These are phyloP conservation scores for Nemurella pictetii DNA, from an alignment of 2,888 invertebrate species.

Conservation along the genomic window DNA sequence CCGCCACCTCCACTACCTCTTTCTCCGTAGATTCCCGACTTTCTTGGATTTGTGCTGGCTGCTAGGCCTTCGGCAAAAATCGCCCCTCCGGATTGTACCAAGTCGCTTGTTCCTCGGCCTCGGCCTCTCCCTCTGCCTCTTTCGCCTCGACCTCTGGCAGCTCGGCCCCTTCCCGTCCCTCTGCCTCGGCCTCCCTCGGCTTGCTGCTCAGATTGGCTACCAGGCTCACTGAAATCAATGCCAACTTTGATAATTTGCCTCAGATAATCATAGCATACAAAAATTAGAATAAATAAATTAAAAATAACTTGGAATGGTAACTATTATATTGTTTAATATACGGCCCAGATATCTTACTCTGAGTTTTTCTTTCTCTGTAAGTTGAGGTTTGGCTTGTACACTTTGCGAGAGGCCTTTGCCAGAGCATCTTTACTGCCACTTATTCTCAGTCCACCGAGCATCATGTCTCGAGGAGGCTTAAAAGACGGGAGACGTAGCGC, in stretches of 20 bases:
- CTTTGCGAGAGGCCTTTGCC: slow-evolving; percentile 44
- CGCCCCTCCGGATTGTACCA: slow-evolving; percentile 47
- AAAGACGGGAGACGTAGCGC: slow-evolving; percentile 48
- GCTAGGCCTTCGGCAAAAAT: slow-evolving; percentile 51
- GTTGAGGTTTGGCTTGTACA: slow-evolving; percentile 51
- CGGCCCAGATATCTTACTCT: slow-evolving; percentile 46
- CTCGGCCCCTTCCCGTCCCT: slow-evolving; percentile 42
- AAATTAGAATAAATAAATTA: background rate
- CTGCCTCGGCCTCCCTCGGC: slow-evolving; percentile 34
- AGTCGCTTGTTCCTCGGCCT: slow-evolving; percentile 37
- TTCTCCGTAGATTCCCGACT: slow-evolving; percentile 36
- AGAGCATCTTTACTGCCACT: background rate
- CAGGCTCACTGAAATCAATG: background rate
- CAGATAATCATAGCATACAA: background rate
- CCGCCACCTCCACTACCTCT: slow-evolving; percentile 35
- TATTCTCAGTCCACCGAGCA: slow-evolving; percentile 47
- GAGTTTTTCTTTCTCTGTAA: slow-evolving; percentile 51
- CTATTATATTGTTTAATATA: background rate
- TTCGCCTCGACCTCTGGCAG: slow-evolving; percentile 44
- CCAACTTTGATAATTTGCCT: background rate
- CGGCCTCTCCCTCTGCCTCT: slow-evolving; percentile 41
- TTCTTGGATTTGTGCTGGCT: slow-evolving; percentile 38
- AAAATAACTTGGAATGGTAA: background rate
- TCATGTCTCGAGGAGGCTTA: slow-evolving; percentile 50
- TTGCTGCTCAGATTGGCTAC: background rate